Evolutionary conservation across 2,797 vertebrate species (phyloP), one percentile per base, ranked within the genome.

Genomic region (Crocodylus rhombifer): DNA sequence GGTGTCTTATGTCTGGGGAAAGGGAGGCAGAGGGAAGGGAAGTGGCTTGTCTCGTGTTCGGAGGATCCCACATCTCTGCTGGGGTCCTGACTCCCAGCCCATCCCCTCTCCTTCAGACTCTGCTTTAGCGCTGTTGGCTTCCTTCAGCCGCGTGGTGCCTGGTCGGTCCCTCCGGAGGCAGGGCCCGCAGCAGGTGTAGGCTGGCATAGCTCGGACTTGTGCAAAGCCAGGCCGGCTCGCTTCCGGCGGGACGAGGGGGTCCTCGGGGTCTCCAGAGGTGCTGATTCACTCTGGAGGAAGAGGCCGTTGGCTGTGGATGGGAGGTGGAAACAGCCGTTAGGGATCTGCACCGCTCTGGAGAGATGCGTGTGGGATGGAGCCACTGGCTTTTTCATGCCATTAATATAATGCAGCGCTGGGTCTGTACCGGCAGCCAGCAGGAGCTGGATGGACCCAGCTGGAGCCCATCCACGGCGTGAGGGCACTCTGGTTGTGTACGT

Each of bases 11-110:
- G 77, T 20, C n/a, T 1, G 3, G 80, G 82, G 1, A 81, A 28
- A 60, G 33, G 0, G 20, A 83, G 87, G 56, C 4, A 12, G 3
- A 2, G 4, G 0, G 4, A 17, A 25, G 23, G 51, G 23, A 18
- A 11, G 33, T 64, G 51, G 9, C 56, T 82, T 42, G 25, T 2
- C 7, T 7, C 26, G 56, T 23, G 18, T 51, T 51, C 42, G 10
- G 74, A 11, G 78, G 75, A 42, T n/a, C 51, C 58, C 1, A 1
- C 9, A n/a, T 33, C 65, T 55, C 75, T 26, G 75, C 57, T 73
- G 36, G 36, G 69, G 36, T 51, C 21, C 33, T 42, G 33, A 69
- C 18, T 33, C 64, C 8, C 64, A 67, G 3, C 33, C 17, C 3
- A 18, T 17, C 57, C 58, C 74, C 36, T 77, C 33, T 14, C 77